A percentile compares a stretch with the other conserved stretches of the same genome.
These are phyloP conservation scores for Xanthorhoe spadicearia DNA, from an alignment of 2,888 invertebrate species.

Conservation along the genomic window DNA sequence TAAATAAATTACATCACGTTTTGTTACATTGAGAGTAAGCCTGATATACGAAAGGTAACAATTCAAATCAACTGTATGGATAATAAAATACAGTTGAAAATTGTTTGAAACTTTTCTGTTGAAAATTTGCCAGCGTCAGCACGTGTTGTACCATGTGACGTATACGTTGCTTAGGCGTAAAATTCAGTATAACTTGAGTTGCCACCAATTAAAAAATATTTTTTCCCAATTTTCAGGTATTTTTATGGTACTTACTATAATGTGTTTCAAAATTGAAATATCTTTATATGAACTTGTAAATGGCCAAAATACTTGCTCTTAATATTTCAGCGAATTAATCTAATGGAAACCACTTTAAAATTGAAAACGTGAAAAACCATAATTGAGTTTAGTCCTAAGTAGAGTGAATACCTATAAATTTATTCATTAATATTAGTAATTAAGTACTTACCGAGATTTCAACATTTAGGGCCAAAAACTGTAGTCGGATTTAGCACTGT, in stretches of 20 bases:
- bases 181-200: conserved; percentile 14
- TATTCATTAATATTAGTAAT: no score
- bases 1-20: conserved; percentile 3
- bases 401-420: no score
- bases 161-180: conserved; percentile 4
- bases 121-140: conserved; percentile 30
- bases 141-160: conserved; percentile 28
- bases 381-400: no score
- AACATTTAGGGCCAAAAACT: neutral
- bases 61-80: neutral
- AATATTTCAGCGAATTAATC: neutral
- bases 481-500: neutral
- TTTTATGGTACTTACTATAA: neutral
- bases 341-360: neutral
- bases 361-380: no score
- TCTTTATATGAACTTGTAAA: neutral
- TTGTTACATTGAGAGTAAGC: neutral
- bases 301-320: neutral
- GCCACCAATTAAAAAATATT: conserved; percentile 10
- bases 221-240: conserved; percentile 15
- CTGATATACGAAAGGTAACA: neutral
- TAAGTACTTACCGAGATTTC: no score
- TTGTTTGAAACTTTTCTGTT: conserved; percentile 16
- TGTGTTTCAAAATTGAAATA: neutral
- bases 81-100: neutral